These are phyloP conservation scores for Alcis repandata DNA, from an alignment of 2,888 invertebrate species.

Conservation along the genomic window DNA sequence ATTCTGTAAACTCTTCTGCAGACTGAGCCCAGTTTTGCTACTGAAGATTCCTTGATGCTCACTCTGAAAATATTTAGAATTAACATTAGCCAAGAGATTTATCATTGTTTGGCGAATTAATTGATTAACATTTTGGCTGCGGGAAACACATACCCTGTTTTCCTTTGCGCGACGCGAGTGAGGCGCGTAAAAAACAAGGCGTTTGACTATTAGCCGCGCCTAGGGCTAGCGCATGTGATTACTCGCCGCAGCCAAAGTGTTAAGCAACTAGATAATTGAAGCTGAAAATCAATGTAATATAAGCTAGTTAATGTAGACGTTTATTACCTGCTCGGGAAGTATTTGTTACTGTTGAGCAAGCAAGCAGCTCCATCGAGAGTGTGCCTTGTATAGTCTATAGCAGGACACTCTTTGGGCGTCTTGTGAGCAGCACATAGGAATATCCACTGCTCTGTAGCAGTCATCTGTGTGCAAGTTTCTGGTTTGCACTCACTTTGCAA, in stretches of 20 bases:
- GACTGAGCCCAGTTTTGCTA: slow-evolving; percentile 99
- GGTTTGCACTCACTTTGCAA: slow-evolving; percentile 98
- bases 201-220: no score
- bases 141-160: no score
- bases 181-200: no score
- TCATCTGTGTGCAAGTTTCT: slow-evolving; percentile 99
- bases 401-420: slow-evolving; percentile 99
- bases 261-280: no score
- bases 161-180: no score
- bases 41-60: slow-evolving; percentile 99
- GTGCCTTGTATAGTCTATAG: slow-evolving; percentile 99
- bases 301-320: not conserved
- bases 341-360: slow-evolving; percentile 99
- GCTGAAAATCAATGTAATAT: no score
- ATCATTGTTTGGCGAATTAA: no score
- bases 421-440: slow-evolving; percentile 99
- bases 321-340: slow-evolving; percentile 98
- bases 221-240: no score
- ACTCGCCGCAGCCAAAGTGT: no score
- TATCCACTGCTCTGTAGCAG: slow-evolving; percentile 99
- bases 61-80: slow-evolving; percentile 88
- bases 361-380: slow-evolving; percentile 99
- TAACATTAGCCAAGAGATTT: no score
- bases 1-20: slow-evolving; percentile 99
- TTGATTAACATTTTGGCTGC: no score